Percentiles rank a stretch among this genome's conserved stretches.
Conservation (phyloP, 1,140 invertebrate genomes). For the Ylistrum balloti region DNA sequence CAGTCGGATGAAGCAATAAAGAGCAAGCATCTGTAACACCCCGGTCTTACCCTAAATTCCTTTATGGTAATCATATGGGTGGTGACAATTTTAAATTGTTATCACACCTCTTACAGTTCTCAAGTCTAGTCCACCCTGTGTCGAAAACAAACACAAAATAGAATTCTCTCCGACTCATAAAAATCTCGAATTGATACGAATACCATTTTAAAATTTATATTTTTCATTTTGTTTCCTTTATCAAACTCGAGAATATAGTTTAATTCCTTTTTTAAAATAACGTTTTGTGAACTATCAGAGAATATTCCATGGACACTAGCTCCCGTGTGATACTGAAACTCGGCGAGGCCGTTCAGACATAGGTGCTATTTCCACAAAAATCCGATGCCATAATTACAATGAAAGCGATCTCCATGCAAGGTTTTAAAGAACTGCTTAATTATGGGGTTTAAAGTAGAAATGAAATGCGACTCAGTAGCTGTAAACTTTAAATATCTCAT, state of each 20-base stretch:
- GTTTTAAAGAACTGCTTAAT: constrained; percentile 40
- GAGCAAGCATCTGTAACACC: background rate
- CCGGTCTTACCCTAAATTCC: background rate
- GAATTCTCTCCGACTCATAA: background rate
- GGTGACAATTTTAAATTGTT: background rate
- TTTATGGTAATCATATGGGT: background rate
- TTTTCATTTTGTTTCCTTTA: background rate
- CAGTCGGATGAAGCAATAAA: background rate
- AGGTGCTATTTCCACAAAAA: constrained; percentile 6
- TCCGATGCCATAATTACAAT: constrained; percentile 38
- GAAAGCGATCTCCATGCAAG: constrained; percentile 36
- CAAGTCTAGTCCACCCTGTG: background rate
- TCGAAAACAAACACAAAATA: background rate
- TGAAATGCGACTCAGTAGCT: constrained; percentile 26
- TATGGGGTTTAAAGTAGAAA: constrained; percentile 7
- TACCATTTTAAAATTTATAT: background rate
- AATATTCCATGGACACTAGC: constrained; percentile 9
- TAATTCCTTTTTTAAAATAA: no score
- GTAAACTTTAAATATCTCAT: background rate
- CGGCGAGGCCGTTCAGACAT: background rate
- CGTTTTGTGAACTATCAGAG: background rate
- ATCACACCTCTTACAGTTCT: background rate
- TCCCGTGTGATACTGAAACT: background rate
- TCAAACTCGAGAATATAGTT: background rate
- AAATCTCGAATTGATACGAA: background rate